Conservation (phyloP, 2,888 invertebrate genomes). For the Odiellus spinosus region DNA sequence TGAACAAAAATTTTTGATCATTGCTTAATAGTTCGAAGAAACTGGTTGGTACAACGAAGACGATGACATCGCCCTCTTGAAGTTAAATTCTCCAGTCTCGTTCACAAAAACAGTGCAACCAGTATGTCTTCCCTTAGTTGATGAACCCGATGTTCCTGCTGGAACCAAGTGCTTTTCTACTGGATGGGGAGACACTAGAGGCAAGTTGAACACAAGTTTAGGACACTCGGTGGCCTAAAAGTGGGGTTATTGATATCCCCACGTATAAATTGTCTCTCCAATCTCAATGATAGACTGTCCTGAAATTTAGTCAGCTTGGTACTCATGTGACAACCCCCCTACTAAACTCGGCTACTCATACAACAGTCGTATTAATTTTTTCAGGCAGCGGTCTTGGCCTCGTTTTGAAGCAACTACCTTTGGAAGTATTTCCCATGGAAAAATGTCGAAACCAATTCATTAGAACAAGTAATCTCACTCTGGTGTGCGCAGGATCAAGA, state of each 20-base stretch:
- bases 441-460: constrained; percentile 2
- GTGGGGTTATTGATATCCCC: too few relatives aligned
- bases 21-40: constrained; percentile 5
- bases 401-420: constrained; percentile 11
- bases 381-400: constrained; percentile 1
- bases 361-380: too few relatives aligned
- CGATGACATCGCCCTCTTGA: constrained; percentile 11
- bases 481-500: constrained; percentile 13
- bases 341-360: too few relatives aligned
- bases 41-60: constrained; percentile 7
- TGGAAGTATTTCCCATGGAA: constrained; percentile 3
- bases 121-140: constrained; percentile 6
- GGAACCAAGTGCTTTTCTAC: constrained; percentile 8
- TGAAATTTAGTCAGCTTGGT: too few relatives aligned
- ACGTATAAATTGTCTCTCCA: too few relatives aligned
- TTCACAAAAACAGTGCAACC: constrained; percentile 11
- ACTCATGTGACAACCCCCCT: too few relatives aligned
- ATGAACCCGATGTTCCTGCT: neutral
- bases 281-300: too few relatives aligned
- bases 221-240: too few relatives aligned
- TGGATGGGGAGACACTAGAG: constrained; percentile 16
- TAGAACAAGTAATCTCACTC: constrained; percentile 4
- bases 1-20: too few relatives aligned
- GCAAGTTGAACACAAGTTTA: constrained; percentile 6
- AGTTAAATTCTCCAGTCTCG: constrained; percentile 13